A percentile compares a stretch with the other conserved stretches of the same genome.
phyloP scores from a whole-genome alignment of 2,797 vertebrate species.

The Mormyrus proboscirostris region DNA sequence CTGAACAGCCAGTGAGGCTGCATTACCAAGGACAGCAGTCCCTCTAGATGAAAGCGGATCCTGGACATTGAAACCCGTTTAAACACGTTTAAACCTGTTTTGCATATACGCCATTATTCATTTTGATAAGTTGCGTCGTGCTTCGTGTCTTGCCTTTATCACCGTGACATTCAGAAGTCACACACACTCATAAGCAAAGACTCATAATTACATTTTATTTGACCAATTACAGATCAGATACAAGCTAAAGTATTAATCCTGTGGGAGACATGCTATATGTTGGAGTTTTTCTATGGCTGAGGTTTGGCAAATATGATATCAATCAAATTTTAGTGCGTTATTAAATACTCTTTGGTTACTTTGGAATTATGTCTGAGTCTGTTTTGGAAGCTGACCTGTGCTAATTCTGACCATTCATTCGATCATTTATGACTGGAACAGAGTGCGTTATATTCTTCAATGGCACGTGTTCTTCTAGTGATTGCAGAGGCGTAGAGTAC shows the following conservation, averaged over 20 bases:
- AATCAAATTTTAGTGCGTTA: neutral
- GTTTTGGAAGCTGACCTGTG: neutral
- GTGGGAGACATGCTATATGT: neutral
- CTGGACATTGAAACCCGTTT: neutral
- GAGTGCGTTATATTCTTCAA: neutral
- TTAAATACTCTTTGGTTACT: neutral
- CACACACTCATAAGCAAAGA: neutral
- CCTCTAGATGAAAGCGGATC: neutral
- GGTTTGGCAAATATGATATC: neutral
- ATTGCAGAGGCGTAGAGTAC: neutral
- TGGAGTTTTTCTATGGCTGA: neutral
- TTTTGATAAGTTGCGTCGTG: neutral
- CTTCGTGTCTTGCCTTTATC: neutral
- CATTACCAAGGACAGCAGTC: neutral
- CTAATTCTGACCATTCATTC: neutral
- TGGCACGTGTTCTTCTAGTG: neutral
- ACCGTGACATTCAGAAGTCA: neutral
- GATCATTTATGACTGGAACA: neutral
- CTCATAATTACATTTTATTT: neutral
- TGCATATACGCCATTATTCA: neutral
- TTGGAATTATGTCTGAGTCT: neutral
- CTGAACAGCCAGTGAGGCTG: neutral
- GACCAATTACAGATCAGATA: neutral
- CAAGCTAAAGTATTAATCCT: neutral
- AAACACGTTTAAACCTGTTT: neutral